Evolutionary conservation across 2,888 invertebrate species (phyloP).

Genomic region (Hoplodrina blanda): DNA sequence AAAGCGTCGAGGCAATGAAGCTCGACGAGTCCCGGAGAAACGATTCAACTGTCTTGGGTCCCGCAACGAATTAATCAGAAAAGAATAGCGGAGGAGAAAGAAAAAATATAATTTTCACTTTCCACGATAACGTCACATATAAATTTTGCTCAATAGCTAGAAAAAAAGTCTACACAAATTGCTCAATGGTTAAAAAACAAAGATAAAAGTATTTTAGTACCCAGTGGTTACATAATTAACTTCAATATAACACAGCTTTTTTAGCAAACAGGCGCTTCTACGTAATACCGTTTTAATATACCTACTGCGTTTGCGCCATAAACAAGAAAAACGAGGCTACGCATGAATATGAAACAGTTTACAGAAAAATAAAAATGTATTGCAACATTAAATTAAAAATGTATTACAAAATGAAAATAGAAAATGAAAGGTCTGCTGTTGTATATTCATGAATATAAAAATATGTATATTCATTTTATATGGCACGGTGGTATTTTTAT

Average conservation of each 20-base stretch:
- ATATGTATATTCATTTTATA: not conserved
- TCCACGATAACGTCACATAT: too few relatives aligned
- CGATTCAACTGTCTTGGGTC: too few relatives aligned
- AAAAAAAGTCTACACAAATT: too few relatives aligned
- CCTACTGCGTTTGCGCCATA: conserved; percentile 23
- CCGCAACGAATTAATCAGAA: too few relatives aligned
- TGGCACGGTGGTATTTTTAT: too few relatives aligned
- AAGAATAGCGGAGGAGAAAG: too few relatives aligned
- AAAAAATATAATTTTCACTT: too few relatives aligned
- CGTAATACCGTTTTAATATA: conserved; percentile 32
- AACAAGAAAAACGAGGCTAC: conserved; percentile 25
- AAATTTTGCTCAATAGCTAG: too few relatives aligned
- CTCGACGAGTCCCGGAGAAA: too few relatives aligned
- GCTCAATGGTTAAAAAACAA: too few relatives aligned
- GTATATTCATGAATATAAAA: too few relatives aligned
- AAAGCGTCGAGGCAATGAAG: too few relatives aligned
- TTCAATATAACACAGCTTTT: conserved; percentile 6
- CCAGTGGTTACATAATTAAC: not conserved
- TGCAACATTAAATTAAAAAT: conserved; percentile 2
- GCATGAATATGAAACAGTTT: conserved; percentile 38
- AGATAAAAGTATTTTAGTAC: not conserved
- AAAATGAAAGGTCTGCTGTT: not conserved
- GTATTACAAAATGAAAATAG: conserved; percentile 1
- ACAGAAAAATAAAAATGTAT: conserved; percentile 19
- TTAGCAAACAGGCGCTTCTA: not conserved